Evolutionary conservation across 2,797 vertebrate species (phyloP).

Genomic region (Acropternis orthonyx): DNA sequence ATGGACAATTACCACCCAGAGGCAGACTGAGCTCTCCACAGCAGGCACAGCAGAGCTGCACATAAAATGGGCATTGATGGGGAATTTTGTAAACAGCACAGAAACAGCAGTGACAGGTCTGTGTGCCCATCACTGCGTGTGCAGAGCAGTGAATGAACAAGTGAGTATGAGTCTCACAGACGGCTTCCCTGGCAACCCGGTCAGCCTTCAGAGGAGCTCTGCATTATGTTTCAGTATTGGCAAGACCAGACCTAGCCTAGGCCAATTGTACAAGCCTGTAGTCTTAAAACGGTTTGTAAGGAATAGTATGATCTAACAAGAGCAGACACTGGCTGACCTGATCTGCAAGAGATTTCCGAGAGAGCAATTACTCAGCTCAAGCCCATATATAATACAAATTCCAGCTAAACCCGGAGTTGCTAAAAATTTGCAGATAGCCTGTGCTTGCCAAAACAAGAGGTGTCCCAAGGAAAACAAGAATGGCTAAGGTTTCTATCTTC

Average conservation of each 20-base stretch:
- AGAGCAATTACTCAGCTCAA: not conserved
- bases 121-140: not conserved
- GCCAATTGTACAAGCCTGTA: not conserved
- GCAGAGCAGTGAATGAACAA: not conserved
- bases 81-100: not conserved
- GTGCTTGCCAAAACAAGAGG: not conserved
- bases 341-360: not conserved
- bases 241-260: not conserved
- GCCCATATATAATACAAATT: not conserved
- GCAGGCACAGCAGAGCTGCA: not conserved
- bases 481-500: not conserved
- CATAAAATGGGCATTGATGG: rapidly evolving
- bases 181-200: not conserved
- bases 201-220: not conserved
- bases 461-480: not conserved
- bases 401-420: not conserved
- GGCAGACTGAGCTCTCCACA: not conserved
- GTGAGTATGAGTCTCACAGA: not conserved
- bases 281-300: slow-evolving; percentile 6
- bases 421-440: not conserved
- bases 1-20: not conserved
- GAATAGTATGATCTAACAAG: not conserved
- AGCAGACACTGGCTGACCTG: not conserved
- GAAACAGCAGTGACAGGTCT: not conserved
- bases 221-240: not conserved